Evolutionary conservation across 2,797 vertebrate species (phyloP), one percentile per base, ranked within the genome.

Genomic region (Eulemur rubriventer): DNA sequence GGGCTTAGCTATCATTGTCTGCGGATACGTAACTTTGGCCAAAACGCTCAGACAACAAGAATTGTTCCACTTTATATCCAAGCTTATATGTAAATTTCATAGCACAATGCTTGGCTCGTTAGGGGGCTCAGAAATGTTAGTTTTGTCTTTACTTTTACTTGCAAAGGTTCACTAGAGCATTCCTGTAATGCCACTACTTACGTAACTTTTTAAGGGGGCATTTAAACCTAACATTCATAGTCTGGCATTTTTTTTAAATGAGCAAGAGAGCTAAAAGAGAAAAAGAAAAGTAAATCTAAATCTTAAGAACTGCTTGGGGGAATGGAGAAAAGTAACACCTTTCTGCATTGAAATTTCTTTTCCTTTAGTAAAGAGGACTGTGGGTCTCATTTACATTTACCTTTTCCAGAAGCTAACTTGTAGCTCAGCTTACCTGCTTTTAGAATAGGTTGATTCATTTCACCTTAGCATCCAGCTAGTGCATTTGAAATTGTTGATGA

Each of bases 401-500:
- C 48, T 96, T 96, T 97, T 93, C 85, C 50, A 92, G 78, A 94
- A 96, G 75, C 84, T 96, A 73, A 94, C 69, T 91, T 92, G 84
- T 91, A 89, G 81, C 30, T 79, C 33, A 52, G 70, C 89, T 97
- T 91, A 90, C 93, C 89, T 94, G 96, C 89, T 94, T 88, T 95
- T 82, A 96, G 93, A 96, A 84, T 43, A 96, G 85, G 96, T 95
- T 97, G 94, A 55, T 94, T 92, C 65, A 94, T 96, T 97, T 94
- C 87, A 81, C 94, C 75, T 87, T 86, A 67, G 61, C 89, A 94
- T 90, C 41, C 24, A 96, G 55, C 65, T 83, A 93, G 87, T n/a
- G 46, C 87, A 94, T 97, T 92, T 96, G 93, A 97, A 96, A 97
- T 92, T 81, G 63, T 78, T 91, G 81, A 98, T 96, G 84, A 97